Conservation (phyloP, 2,888 invertebrate genomes). For the Pyrochroa serraticornis region DNA sequence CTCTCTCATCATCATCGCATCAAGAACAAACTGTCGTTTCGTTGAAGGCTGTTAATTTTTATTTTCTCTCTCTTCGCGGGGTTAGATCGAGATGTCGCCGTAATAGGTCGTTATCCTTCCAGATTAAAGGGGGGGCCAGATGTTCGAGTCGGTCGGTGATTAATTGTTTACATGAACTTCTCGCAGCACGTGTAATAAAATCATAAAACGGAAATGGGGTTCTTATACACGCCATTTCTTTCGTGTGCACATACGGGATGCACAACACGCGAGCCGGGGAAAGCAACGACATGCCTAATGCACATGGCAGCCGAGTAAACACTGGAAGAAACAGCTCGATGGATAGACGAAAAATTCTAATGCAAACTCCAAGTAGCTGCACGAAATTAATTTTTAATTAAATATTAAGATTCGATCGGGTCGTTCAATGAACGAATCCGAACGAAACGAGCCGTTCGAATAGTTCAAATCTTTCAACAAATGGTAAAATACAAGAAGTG, state of each 20-base stretch:
- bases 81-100: slow-evolving; percentile 1
- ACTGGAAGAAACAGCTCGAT: slow-evolving; percentile 20
- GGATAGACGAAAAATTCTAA: too few species aligned
- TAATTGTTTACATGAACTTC: slow-evolving; percentile 38
- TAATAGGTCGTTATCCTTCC: slow-evolving; percentile 29
- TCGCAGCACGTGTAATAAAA: slow-evolving; percentile 44
- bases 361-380: too few species aligned
- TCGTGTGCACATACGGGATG: slow-evolving; percentile 24
- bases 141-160: slow-evolving; percentile 22
- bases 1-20: slow-evolving; percentile 2
- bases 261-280: slow-evolving; percentile 31
- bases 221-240: slow-evolving; percentile 41
- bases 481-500: too few species aligned
- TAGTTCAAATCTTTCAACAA: too few species aligned
- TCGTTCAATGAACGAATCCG: too few species aligned
- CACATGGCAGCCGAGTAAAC: slow-evolving; percentile 36
- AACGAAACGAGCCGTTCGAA: too few species aligned
- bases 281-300: slow-evolving; percentile 35
- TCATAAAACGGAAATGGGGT: slow-evolving; percentile 46
- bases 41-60: background rate
- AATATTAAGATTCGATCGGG: too few species aligned
- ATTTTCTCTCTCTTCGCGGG: background rate
- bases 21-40: slow-evolving; percentile 7
- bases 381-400: too few species aligned
- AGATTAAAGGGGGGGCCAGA: slow-evolving; percentile 22